phyloP scores from a whole-genome alignment of 2,888 invertebrate species.

The Patella pellucida region DNA sequence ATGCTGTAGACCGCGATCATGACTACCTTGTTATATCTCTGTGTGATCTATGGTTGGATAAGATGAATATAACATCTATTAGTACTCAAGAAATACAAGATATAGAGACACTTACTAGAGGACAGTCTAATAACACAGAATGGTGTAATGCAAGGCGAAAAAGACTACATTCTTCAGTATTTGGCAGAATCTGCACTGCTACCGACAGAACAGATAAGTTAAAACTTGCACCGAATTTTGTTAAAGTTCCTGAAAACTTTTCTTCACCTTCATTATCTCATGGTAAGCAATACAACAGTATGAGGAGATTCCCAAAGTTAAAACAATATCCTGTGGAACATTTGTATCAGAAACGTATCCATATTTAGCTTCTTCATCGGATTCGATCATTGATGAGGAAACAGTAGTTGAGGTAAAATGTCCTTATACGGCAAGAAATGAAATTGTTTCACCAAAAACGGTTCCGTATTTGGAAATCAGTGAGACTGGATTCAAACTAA shows the following conservation, averaged over 20 bases:
- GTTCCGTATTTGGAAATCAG: neutral
- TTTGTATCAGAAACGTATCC: neutral
- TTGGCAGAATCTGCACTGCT: neutral
- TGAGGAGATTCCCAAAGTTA: neutral
- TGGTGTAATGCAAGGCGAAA: too few relatives aligned
- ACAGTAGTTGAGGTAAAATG: neutral
- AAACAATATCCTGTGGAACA: neutral
- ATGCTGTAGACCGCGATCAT: neutral
- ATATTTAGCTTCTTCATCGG: neutral
- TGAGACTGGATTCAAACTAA: neutral
- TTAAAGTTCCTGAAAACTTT: neutral
- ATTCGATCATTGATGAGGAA: neutral
- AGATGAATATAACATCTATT: neutral
- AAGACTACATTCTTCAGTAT: neutral
- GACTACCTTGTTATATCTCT: neutral
- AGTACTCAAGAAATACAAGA: neutral
- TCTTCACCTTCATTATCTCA: neutral
- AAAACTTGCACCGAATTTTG: neutral
- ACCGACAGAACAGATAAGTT: neutral
- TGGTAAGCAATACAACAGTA: neutral
- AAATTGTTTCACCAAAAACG: neutral
- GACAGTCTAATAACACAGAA: too few relatives aligned
- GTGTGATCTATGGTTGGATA: neutral
- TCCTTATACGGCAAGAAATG: neutral
- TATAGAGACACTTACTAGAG: neutral